A percentile compares a stretch with the other conserved stretches of the same genome.
Conservation (phyloP, 2,113 vertebrate species). For the Bombycilla garrulus region DNA sequence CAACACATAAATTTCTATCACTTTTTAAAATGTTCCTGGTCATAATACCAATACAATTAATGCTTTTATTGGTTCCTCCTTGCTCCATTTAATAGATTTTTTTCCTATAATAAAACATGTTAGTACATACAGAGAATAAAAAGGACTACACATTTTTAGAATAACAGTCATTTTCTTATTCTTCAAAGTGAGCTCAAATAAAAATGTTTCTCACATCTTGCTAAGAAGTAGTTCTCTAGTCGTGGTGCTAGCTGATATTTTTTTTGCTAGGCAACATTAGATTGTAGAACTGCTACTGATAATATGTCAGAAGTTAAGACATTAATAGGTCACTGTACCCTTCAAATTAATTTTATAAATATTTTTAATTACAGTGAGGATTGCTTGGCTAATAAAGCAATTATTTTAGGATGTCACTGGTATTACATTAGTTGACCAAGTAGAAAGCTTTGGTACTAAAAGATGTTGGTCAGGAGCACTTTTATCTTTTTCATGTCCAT, state of each 20-base stretch:
- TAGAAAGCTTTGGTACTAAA: neutral
- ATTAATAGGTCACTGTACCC: neutral
- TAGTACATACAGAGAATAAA: neutral
- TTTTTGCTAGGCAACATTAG: neutral
- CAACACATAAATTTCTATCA: neutral
- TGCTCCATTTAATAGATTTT: neutral
- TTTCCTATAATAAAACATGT: neutral
- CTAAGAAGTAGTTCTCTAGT: neutral
- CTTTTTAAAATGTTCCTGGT: neutral
- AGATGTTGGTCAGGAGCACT: neutral
- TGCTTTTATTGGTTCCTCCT: neutral
- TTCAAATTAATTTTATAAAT: constrained; percentile 5
- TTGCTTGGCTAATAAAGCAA: neutral
- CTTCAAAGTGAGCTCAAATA: neutral
- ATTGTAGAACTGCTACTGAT: neutral
- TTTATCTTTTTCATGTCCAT: neutral
- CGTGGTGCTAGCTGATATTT: neutral
- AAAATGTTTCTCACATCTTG: neutral
- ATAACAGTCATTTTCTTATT: neutral
- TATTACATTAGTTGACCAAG: neutral
- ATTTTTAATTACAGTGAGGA: neutral
- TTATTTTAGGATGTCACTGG: neutral
- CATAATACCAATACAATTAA: neutral
- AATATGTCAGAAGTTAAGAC: neutral
- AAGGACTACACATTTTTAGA: neutral